phyloP scores from a whole-genome alignment of 2,888 invertebrate species.

The Drosophila prolongata region DNA sequence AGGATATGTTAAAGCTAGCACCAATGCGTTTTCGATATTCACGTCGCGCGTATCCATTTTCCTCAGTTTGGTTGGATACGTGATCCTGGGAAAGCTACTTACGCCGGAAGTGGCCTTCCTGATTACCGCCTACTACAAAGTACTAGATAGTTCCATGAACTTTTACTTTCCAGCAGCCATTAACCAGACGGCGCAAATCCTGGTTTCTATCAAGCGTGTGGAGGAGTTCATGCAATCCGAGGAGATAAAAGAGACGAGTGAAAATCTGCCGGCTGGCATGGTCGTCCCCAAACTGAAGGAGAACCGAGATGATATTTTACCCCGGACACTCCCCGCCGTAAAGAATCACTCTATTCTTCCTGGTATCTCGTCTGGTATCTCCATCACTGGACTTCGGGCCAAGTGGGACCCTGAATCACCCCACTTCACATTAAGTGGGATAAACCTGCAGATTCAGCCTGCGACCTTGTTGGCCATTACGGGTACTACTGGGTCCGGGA shows the following conservation, averaged over 20 bases:
- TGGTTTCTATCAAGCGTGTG: conserved; percentile 86
- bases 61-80: conserved; percentile 91
- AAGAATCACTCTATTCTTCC: too few relatives aligned
- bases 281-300: conserved; percentile 55
- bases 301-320: conserved; percentile 46
- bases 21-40: conserved; percentile 74
- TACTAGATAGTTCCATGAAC: conserved; percentile 88
- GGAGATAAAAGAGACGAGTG: conserved; percentile 84
- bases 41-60: conserved; percentile 91
- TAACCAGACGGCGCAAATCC: conserved; percentile 87
- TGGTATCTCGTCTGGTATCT: conserved; percentile 83
- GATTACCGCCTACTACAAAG: conserved; percentile 94
- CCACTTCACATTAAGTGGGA: conserved; percentile 88
- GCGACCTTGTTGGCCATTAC: conserved; percentile 89
- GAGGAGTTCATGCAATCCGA: conserved; percentile 87
- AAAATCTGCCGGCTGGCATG: conserved; percentile 31
- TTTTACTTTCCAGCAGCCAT: conserved; percentile 92
- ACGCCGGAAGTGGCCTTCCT: conserved; percentile 95
- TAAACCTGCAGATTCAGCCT: conserved; percentile 88
- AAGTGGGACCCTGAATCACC: conserved; percentile 88
- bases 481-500: conserved; percentile 90
- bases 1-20: conserved; percentile 88
- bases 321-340: conserved; percentile 56
- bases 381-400: conserved; percentile 87
- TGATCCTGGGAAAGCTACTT: conserved; percentile 89